Percentiles rank a stretch among this genome's conserved stretches.
Conservation (phyloP, 2,888 invertebrate species). For the Biston stratarius region DNA sequence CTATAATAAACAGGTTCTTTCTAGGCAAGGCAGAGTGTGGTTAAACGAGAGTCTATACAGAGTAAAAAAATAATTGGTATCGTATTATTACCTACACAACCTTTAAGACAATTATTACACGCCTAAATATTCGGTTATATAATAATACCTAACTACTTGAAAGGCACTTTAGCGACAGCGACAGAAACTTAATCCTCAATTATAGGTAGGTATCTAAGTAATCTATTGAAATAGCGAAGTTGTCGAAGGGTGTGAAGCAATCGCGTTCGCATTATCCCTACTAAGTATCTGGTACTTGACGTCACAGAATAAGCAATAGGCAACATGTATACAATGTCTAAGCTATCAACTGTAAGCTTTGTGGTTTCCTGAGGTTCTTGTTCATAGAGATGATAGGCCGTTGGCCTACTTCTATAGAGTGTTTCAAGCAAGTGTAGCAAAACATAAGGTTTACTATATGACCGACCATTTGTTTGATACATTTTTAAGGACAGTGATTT, state of each 20-base stretch:
- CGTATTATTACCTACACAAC: no score
- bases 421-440: no score
- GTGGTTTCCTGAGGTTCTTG: not conserved
- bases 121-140: not conserved
- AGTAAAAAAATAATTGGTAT: no score
- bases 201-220: conserved; percentile 2
- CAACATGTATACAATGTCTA: not conserved
- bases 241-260: conserved; percentile 4
- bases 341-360: not conserved
- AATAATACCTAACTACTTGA: not conserved
- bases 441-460: no score
- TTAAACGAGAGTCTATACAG: no score
- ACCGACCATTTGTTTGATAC: no score
- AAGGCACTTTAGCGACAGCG: not conserved
- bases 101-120: not conserved
- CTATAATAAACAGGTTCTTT: no score
- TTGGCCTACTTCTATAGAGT: not conserved
- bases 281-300: conserved; percentile 4
- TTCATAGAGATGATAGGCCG: not conserved
- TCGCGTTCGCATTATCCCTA: conserved; percentile 3
- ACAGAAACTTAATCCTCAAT: conserved; percentile 7
- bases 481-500: no score
- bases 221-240: conserved; percentile 8
- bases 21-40: no score
- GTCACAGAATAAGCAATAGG: no score